Percentiles rank a stretch among this genome's conserved stretches.
Conservation (phyloP, 2,888 invertebrate species). For the Andrena camellia region DNA sequence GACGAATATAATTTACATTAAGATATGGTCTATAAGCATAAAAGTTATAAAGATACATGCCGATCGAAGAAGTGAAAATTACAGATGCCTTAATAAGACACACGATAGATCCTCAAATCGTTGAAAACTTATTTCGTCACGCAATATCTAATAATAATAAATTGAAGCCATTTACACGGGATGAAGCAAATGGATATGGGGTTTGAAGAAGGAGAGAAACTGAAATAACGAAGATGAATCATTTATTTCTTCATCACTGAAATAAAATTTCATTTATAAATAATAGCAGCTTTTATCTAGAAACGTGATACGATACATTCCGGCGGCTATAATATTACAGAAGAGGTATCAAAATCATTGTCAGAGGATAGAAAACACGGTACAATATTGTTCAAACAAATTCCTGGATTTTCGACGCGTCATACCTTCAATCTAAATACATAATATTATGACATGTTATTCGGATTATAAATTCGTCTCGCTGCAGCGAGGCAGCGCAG, state of each 20-base stretch:
- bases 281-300: constrained; percentile 80
- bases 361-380: constrained; percentile 82
- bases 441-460: constrained; percentile 77
- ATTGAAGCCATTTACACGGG: too few species aligned
- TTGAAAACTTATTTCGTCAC: background rate
- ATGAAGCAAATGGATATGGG: background rate
- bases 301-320: constrained; percentile 65
- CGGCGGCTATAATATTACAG: constrained; percentile 71
- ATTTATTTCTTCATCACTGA: constrained; percentile 80
- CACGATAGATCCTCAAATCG: too few species aligned
- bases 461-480: constrained; percentile 76
- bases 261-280: constrained; percentile 81
- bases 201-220: background rate
- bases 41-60: too few species aligned
- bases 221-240: constrained; percentile 79
- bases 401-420: constrained; percentile 65
- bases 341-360: constrained; percentile 82
- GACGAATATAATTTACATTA: too few species aligned
- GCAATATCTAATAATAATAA: background rate
- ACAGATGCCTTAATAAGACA: too few species aligned
- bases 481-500: constrained; percentile 42
- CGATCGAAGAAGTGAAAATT: too few species aligned
- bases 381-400: constrained; percentile 73
- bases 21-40: too few species aligned
- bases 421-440: constrained; percentile 74